phyloP scores from a whole-genome alignment of 1,140 invertebrate species.

The Parapsyche elsis region DNA sequence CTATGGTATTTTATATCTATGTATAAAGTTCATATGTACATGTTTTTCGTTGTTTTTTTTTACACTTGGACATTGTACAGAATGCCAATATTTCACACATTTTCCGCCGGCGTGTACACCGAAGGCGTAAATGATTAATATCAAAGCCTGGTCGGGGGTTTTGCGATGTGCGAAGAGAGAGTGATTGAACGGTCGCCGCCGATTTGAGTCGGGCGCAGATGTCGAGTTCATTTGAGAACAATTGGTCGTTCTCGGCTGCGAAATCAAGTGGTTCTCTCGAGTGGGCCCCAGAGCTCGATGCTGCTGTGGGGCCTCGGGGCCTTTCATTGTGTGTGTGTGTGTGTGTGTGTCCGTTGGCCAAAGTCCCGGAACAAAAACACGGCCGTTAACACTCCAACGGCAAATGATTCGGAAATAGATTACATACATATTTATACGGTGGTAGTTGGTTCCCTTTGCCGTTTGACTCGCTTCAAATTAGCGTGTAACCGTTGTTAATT shows the following conservation, averaged over 20 bases:
- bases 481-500: background rate
- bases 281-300: constrained; percentile 1
- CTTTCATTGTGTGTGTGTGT: constrained; percentile 7
- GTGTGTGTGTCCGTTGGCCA: background rate
- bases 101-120: no score
- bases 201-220: constrained; percentile 36
- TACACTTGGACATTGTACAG: no score
- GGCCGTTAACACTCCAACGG: constrained; percentile 51
- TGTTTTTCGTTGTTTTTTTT: no score
- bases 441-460: background rate
- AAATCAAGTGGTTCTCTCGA: constrained; percentile 41
- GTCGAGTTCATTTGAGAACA: constrained; percentile 34
- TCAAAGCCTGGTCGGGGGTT: background rate
- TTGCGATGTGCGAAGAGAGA: background rate
- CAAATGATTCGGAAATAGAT: constrained; percentile 49
- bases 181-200: background rate
- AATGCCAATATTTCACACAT: no score
- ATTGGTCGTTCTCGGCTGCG: constrained; percentile 35
- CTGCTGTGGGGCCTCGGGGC: constrained; percentile 27
- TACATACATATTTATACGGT: background rate
- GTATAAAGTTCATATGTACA: no score
- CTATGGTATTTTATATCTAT: no score
- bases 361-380: constrained; percentile 49
- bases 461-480: background rate
- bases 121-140: background rate